Evolutionary conservation across 2,113 vertebrate species (phyloP), one percentile per base, ranked within the genome.

Genomic region (Egretta garzetta): DNA sequence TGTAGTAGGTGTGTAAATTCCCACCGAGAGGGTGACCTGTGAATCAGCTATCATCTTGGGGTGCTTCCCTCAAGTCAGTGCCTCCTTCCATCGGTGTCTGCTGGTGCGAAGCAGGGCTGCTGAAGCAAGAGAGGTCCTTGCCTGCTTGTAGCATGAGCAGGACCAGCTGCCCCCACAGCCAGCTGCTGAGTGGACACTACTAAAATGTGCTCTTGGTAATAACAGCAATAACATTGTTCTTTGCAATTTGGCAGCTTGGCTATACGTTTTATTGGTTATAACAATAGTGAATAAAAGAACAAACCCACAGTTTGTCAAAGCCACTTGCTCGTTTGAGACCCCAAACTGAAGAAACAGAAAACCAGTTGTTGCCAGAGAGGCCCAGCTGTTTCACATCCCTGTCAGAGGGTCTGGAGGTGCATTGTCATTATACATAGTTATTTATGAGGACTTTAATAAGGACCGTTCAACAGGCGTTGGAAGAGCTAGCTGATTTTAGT

Each of bases 181-280:
- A 75, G 50, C 37, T 71, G 70, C n/a, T 4, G 18, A 56, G 45
- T 0, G 0, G 26, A 58, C 0, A 0, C n/a, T 67, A 6, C n/a
- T 63, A 20, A 63, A 85, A 82, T 79, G 30, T 91, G 67, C 24
- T 76, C 17, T 58, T 2, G 3, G n/a, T 56, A 79, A 53, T 24
- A 80, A 73, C 18, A 87, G 39, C 12, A 50, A 35, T 26, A 45
- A 32, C 53, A 18, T 10, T 33, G 14, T 45, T 80, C 71, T 71
- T 88, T 32, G 43, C 33, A 71, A 7, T 82, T 28, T 70, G 71
- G 52, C 52, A 53, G 33, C 39, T 50, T 72, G 62, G 33, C 59
- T 76, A 23, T 32, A 24, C 12, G 5, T 86, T 68, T 83, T 30
- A 39, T 22, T 70, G 11, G 12, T 58, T 73, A 30, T 20, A 73